A percentile compares a stretch with the other conserved stretches of the same genome.
Conservation (phyloP, 2,797 vertebrate genomes). For the Nyctalus aviator region DNA sequence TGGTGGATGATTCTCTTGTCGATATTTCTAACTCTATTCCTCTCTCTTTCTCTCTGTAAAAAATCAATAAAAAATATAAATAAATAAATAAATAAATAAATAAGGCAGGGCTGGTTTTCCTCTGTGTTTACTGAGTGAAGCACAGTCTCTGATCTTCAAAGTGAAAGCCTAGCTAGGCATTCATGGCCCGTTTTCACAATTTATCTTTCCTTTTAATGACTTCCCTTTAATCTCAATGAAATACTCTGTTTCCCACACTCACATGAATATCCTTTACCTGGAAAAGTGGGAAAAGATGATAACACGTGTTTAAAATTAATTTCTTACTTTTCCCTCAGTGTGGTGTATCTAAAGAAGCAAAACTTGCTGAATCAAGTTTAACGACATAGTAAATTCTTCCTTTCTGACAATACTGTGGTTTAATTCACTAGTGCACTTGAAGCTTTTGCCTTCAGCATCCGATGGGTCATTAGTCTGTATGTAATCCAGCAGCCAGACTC, state of each 20-base stretch:
- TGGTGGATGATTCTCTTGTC: too few relatives aligned
- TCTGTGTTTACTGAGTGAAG: conserved; percentile 85
- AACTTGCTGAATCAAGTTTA: conserved; percentile 90
- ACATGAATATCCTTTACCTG: conserved; percentile 81
- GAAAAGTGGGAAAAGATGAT: conserved; percentile 75
- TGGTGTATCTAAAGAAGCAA: conserved; percentile 85
- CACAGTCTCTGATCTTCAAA: conserved; percentile 79
- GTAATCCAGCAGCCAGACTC: conserved; percentile 88
- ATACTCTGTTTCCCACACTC: conserved; percentile 63
- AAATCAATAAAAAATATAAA: too few relatives aligned
- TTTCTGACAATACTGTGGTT: conserved; percentile 87
- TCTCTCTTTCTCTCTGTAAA: too few relatives aligned
- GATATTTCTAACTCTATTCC: too few relatives aligned
- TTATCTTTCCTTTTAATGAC: conserved; percentile 74
- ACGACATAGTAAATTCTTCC: conserved; percentile 90
- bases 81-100: conserved; percentile 45
- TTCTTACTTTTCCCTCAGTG: conserved; percentile 79
- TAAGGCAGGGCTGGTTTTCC: conserved; percentile 82
- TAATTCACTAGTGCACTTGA: conserved; percentile 90
- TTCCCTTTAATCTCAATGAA: conserved; percentile 77
- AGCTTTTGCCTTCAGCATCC: conserved; percentile 89
- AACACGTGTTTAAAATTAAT: conserved; percentile 76
- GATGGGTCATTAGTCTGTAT: conserved; percentile 91
- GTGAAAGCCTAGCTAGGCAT: conserved; percentile 79
- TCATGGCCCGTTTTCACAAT: conserved; percentile 77